phyloP scores from a whole-genome alignment of 2,888 invertebrate species.

The Acanthosepion esculentum region DNA sequence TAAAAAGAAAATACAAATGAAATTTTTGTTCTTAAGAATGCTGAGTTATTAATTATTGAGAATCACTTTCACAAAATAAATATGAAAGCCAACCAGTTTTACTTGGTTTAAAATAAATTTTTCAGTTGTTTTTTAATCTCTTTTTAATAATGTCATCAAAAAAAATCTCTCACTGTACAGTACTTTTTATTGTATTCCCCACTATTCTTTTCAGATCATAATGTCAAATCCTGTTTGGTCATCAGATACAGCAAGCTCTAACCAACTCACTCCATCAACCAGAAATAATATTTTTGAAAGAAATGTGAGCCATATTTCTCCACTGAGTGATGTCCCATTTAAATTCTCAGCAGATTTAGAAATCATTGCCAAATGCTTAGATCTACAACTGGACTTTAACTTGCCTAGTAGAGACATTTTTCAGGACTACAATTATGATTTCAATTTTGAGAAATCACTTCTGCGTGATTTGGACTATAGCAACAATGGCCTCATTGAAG shows the following conservation, averaged over 20 bases:
- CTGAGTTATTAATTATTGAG: too few relatives aligned
- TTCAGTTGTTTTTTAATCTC: too few relatives aligned
- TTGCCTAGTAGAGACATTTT: background rate
- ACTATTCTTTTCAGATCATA: background rate
- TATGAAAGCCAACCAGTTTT: too few relatives aligned
- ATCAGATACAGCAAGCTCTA: background rate
- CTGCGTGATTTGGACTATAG: conserved; percentile 39
- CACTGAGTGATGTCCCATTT: conserved; percentile 42
- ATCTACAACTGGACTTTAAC: background rate
- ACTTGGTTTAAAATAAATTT: too few relatives aligned
- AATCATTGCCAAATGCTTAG: conserved; percentile 40
- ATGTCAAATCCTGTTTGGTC: background rate
- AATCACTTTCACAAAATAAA: too few relatives aligned
- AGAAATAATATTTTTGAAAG: background rate
- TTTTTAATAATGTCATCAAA: too few relatives aligned
- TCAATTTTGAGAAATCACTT: conserved; percentile 38
- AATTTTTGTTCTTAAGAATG: too few relatives aligned
- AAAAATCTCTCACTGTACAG: background rate
- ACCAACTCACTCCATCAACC: background rate
- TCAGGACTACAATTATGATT: conserved; percentile 23
- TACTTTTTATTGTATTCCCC: background rate
- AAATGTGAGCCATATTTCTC: background rate
- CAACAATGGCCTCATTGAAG: background rate
- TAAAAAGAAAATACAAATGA: too few relatives aligned
- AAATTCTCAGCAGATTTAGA: conserved; percentile 44